These are phyloP conservation scores for Augochlora pura DNA, from an alignment of 1,140 invertebrate species.

Conservation along the genomic window DNA sequence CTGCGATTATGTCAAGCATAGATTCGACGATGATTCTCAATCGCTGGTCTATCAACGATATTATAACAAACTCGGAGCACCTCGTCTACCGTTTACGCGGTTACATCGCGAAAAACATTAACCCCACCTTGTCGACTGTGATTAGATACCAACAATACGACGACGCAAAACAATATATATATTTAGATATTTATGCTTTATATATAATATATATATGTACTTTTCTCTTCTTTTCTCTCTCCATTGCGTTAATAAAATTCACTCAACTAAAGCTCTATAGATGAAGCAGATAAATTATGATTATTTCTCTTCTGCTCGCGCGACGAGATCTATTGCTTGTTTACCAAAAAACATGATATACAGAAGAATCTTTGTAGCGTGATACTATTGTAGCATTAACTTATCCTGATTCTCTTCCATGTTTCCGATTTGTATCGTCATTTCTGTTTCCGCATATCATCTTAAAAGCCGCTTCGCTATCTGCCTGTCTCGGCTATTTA, in stretches of 20 bases:
- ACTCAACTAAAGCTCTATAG: slow-evolving; percentile 28
- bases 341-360: slow-evolving; percentile 25
- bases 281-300: slow-evolving; percentile 37
- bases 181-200: not conserved
- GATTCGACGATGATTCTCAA: slow-evolving; percentile 9
- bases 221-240: not conserved
- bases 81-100: not conserved
- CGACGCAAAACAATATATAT: slow-evolving; percentile 17
- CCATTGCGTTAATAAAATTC: slow-evolving; percentile 13
- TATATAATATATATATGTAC: no score
- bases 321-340: slow-evolving; percentile 30
- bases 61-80: slow-evolving; percentile 34
- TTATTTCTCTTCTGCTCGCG: not conserved
- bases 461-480: slow-evolving; percentile 27
- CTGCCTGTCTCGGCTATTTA: slow-evolving; percentile 17
- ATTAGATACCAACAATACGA: slow-evolving; percentile 30
- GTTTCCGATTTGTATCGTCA: slow-evolving; percentile 7
- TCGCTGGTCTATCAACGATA: slow-evolving; percentile 10
- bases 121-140: slow-evolving; percentile 8
- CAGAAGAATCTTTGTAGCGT: not conserved
- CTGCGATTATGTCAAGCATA: slow-evolving; percentile 9
- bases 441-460: not conserved
- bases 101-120: slow-evolving; percentile 23
- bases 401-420: slow-evolving; percentile 35
- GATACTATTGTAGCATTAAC: slow-evolving; percentile 12